phyloP scores from a whole-genome alignment of 2,113 vertebrate genomes.

The Rhegmatorhina hoffmannsi region DNA sequence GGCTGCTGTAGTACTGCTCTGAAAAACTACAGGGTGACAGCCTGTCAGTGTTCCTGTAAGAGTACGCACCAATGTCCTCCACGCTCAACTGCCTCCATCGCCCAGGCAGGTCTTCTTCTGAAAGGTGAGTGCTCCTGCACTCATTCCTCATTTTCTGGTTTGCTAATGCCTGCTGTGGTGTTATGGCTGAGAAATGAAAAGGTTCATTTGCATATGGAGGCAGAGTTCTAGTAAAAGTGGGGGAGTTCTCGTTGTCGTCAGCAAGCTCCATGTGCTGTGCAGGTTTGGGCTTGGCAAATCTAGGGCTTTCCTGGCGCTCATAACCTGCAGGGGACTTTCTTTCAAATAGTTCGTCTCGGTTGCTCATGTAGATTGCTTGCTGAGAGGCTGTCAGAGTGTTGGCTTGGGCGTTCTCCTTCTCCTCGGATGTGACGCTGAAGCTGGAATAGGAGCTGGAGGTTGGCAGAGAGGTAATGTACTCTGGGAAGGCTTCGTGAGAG shows the following conservation, averaged over 20 bases:
- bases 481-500: constrained; percentile 81
- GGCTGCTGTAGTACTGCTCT: constrained; percentile 85
- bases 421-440: constrained; percentile 89
- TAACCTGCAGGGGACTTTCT: constrained; percentile 80
- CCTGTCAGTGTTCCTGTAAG: constrained; percentile 79
- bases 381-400: constrained; percentile 90
- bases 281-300: constrained; percentile 82
- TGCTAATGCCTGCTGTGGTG: constrained; percentile 80
- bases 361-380: constrained; percentile 87
- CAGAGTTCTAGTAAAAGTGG: constrained; percentile 80
- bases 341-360: constrained; percentile 84
- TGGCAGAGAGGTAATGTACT: constrained; percentile 85
- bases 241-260: constrained; percentile 76
- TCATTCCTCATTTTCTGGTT: constrained; percentile 84
- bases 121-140: constrained; percentile 77
- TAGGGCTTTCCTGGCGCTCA: constrained; percentile 76
- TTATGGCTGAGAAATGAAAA: constrained; percentile 83
- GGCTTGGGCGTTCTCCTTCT: constrained; percentile 85
- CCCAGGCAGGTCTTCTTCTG: constrained; percentile 80
- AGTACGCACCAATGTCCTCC: constrained; percentile 88
- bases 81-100: constrained; percentile 89
- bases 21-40: constrained; percentile 87
- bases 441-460: constrained; percentile 92
- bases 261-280: constrained; percentile 83
- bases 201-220: constrained; percentile 86